Evolutionary conservation across 2,113 vertebrate species (phyloP).

Genomic region (Trachemys scripta): DNA sequence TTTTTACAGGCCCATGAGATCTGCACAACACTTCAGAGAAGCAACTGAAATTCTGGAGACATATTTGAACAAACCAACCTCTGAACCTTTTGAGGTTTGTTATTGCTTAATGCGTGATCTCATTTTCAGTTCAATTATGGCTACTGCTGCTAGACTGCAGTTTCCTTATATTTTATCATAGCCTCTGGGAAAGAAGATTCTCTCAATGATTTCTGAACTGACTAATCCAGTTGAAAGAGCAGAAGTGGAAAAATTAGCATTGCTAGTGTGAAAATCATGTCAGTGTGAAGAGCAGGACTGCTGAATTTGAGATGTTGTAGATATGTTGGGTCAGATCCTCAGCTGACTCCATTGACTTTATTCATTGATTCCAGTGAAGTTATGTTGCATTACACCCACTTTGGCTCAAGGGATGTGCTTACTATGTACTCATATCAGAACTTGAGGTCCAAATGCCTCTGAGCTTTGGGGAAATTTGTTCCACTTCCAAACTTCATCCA

Average conservation of each 20-base stretch:
- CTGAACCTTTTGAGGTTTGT: neutral
- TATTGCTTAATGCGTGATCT: neutral
- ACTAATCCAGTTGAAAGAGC: neutral
- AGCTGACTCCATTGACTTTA: neutral
- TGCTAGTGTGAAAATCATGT: neutral
- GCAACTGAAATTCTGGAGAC: neutral
- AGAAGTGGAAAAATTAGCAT: neutral
- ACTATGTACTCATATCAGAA: neutral
- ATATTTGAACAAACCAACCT: neutral
- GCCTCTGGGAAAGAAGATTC: neutral
- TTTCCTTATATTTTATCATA: neutral
- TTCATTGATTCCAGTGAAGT: neutral
- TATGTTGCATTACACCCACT: neutral
- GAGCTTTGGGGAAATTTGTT: neutral
- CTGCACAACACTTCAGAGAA: neutral
- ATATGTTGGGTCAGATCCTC: neutral
- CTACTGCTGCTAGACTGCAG: neutral
- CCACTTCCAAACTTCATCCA: fast-evolving
- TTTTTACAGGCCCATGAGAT: neutral
- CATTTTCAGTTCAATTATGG: neutral
- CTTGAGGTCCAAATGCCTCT: neutral
- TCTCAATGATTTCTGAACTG: neutral
- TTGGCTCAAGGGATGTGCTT: too few relatives aligned
- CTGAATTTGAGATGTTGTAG: neutral
- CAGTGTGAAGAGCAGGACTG: neutral